These are phyloP conservation scores for Pantherophis alleghaniensis DNA, from an alignment of 2,797 vertebrate genomes.

Conservation along the genomic window DNA sequence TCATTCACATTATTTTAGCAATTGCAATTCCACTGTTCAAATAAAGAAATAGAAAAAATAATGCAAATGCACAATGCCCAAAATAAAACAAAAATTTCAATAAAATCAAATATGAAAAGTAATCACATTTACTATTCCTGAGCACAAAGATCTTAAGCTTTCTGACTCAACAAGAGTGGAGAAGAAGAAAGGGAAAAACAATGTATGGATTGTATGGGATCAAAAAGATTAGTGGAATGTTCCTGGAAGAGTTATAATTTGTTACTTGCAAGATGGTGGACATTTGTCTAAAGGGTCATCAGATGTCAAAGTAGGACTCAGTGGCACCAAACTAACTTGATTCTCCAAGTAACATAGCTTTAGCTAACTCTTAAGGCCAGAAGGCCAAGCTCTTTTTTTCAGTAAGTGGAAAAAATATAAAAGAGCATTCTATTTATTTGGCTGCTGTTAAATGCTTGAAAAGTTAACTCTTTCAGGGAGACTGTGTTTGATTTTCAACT, in stretches of 20 bases:
- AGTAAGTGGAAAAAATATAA: not conserved
- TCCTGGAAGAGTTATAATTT: not conserved
- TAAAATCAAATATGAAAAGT: not conserved
- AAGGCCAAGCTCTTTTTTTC: not conserved
- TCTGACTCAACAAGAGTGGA: not conserved
- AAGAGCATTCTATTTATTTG: not conserved
- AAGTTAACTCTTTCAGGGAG: not conserved
- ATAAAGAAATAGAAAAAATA: not conserved
- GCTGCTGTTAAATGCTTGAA: not conserved
- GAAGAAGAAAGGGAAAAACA: not conserved
- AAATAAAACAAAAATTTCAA: not conserved
- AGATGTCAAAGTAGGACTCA: not conserved
- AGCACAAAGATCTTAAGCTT: not conserved
- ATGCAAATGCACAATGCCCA: not conserved
- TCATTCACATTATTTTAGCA: not conserved
- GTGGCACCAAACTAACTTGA: not conserved
- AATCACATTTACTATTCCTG: not conserved
- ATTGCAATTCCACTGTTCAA: not conserved
- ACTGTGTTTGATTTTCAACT: not conserved
- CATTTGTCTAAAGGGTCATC: not conserved
- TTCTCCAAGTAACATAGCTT: not conserved
- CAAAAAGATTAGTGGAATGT: not conserved
- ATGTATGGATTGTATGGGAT: not conserved
- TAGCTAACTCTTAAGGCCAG: not conserved
- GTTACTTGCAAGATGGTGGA: not conserved